Evolutionary conservation across 2,888 invertebrate species (phyloP).

Genomic region (Microctonus hyperodae): DNA sequence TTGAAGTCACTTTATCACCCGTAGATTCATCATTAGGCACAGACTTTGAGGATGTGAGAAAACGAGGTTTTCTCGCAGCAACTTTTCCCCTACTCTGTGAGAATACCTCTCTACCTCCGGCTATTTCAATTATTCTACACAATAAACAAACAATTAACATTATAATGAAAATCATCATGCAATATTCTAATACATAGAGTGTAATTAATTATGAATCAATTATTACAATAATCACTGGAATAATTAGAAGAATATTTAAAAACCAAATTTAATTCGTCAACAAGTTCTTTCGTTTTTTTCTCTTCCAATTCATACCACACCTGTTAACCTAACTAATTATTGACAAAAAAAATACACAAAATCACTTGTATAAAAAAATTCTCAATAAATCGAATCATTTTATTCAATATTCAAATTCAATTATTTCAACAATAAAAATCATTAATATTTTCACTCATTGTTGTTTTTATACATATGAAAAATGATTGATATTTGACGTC

Average conservation of each 20-base stretch:
- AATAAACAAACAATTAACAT: constrained; percentile 10
- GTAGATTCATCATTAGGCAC: constrained; percentile 59
- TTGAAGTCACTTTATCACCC: constrained; percentile 59
- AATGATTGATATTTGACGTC: constrained; percentile 8
- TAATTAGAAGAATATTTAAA: constrained; percentile 6
- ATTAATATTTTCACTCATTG: no score
- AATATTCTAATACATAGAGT: not conserved
- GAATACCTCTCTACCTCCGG: constrained; percentile 84
- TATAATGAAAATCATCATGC: constrained; percentile 10
- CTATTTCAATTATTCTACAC: constrained; percentile 75
- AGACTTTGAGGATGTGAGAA: constrained; percentile 60
- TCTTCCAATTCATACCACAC: constrained; percentile 9
- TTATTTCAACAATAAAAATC: not conserved
- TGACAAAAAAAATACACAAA: constrained; percentile 9
- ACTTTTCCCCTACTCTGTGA: constrained; percentile 81
- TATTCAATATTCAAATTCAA: not conserved
- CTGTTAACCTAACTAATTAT: constrained; percentile 13
- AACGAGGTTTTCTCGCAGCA: constrained; percentile 76
- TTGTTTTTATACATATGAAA: constrained; percentile 8
- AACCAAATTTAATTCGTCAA: not conserved
- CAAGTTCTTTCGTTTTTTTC: constrained; percentile 4
- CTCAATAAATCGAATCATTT: not conserved
- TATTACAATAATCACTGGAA: not conserved
- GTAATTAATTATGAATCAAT: not conserved
- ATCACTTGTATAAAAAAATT: not conserved